Evolutionary conservation across 2,888 invertebrate species (phyloP).

Genomic region (Conops quadrifasciatus): DNA sequence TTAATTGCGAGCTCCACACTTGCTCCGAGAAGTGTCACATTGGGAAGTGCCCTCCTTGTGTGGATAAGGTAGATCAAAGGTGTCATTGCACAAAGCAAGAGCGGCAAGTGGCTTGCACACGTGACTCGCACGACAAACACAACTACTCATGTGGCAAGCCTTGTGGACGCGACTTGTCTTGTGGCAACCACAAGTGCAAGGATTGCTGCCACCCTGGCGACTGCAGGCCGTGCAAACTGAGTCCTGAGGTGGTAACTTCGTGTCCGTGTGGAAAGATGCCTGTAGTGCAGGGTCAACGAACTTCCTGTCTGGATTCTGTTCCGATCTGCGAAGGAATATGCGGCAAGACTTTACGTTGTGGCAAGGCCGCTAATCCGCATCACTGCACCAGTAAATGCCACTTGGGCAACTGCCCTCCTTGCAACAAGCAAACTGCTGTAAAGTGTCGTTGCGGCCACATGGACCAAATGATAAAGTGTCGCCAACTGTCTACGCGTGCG

Average conservation of each 20-base stretch:
- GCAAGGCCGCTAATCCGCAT: conserved; percentile 73
- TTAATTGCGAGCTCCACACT: conserved; percentile 81
- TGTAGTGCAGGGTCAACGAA: conserved; percentile 67
- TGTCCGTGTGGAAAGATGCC: conserved; percentile 82
- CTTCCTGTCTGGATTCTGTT: conserved; percentile 81
- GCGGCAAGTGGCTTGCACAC: conserved; percentile 72
- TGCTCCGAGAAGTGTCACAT: conserved; percentile 82
- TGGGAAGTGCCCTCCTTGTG: conserved; percentile 79
- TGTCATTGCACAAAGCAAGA: conserved; percentile 77
- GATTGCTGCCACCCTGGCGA: conserved; percentile 74
- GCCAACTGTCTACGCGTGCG: conserved; percentile 73
- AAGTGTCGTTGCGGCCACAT: conserved; percentile 88
- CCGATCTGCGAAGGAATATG: conserved; percentile 81
- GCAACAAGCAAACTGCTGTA: conserved; percentile 77
- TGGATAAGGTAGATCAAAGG: conserved; percentile 72
- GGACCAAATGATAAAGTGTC: conserved; percentile 82
- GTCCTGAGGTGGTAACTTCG: conserved; percentile 70
- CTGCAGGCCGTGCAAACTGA: conserved; percentile 73
- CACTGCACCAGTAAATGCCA: conserved; percentile 73
- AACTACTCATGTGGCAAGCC: conserved; percentile 71
- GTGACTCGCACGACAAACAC: conserved; percentile 65
- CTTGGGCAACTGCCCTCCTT: conserved; percentile 79
- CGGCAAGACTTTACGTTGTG: conserved; percentile 74
- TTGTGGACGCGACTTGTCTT: conserved; percentile 71
- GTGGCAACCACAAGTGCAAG: conserved; percentile 77